Percentiles rank a stretch among this genome's conserved stretches.
These are phyloP conservation scores for Drosophila lacteicornis DNA, from an alignment of 1,140 invertebrate genomes.

Conservation along the genomic window DNA sequence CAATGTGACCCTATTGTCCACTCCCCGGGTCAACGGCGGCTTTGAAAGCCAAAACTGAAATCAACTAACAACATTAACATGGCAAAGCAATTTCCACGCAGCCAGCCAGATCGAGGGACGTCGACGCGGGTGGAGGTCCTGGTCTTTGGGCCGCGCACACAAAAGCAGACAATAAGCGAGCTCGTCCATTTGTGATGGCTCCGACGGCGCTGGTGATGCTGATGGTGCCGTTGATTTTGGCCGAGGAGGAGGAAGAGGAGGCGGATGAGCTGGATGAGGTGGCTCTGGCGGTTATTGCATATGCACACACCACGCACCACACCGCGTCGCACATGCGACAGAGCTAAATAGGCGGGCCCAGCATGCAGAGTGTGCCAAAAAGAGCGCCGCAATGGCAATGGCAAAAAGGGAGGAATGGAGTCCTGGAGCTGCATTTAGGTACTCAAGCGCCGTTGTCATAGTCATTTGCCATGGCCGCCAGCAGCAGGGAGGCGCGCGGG, in stretches of 20 bases:
- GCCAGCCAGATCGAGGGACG: conserved; percentile 13
- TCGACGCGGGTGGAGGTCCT: conserved; percentile 6
- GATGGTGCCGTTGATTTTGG: conserved; percentile 29
- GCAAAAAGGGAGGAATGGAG: conserved; percentile 19
- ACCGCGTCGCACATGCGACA: conserved; percentile 39
- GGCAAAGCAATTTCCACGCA: conserved; percentile 70
- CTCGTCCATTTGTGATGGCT: conserved; percentile 58
- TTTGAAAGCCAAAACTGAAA: conserved; percentile 80
- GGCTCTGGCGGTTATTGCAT: conserved; percentile 68
- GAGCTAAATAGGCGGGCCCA: conserved; percentile 66
- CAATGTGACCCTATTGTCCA: conserved; percentile 45
- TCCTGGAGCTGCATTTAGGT: conserved; percentile 70
- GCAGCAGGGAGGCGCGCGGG: not conserved
- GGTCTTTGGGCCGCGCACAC: conserved; percentile 37
- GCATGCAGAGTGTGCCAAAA: conserved; percentile 46
- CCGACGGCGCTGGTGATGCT: conserved; percentile 38
- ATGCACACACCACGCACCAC: conserved; percentile 50
- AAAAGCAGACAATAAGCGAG: conserved; percentile 70
- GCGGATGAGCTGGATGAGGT: conserved; percentile 20
- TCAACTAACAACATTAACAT: conserved; percentile 84
- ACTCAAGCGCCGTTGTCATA: conserved; percentile 65
- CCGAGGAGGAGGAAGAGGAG: not conserved
- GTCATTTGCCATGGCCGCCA: conserved; percentile 60
- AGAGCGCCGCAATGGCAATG: conserved; percentile 12
- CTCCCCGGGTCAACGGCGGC: conserved; percentile 27